Evolutionary conservation across 2,888 invertebrate genomes (phyloP).

Genomic region (Melinaea marsaeus): DNA sequence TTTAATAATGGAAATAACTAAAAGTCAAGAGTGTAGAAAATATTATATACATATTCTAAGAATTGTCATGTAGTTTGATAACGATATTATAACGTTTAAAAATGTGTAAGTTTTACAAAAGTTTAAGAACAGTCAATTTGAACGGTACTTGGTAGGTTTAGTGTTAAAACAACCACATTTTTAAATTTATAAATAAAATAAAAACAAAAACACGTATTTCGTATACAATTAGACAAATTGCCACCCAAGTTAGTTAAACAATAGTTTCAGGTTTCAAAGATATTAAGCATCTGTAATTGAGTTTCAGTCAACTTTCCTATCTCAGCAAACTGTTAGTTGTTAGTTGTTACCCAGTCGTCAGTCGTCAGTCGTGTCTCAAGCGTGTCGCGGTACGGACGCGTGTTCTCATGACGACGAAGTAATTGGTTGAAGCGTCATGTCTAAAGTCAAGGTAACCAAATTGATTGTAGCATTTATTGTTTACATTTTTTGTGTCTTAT

Average conservation of each 20-base stretch:
- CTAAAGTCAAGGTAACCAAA: constrained; percentile 63
- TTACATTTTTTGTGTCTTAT: constrained; percentile 15
- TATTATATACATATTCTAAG: background rate
- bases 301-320: too few relatives aligned
- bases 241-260: background rate
- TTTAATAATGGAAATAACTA: too few relatives aligned
- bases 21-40: background rate
- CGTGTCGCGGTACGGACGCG: constrained; percentile 27
- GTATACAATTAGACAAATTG: too few relatives aligned
- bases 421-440: constrained; percentile 50
- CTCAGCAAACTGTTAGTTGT: background rate
- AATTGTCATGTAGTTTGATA: too few relatives aligned
- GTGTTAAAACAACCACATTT: too few relatives aligned
- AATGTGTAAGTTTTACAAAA: too few relatives aligned
- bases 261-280: background rate
- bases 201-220: too few relatives aligned
- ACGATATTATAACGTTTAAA: too few relatives aligned
- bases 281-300: background rate
- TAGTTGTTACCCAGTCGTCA: background rate
- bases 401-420: constrained; percentile 36
- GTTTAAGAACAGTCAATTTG: too few relatives aligned
- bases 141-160: too few relatives aligned
- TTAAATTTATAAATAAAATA: too few relatives aligned
- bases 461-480: constrained; percentile 37
- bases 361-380: constrained; percentile 31